phyloP scores from a whole-genome alignment of 2,113 vertebrate genomes.

The Taxidea taxus region DNA sequence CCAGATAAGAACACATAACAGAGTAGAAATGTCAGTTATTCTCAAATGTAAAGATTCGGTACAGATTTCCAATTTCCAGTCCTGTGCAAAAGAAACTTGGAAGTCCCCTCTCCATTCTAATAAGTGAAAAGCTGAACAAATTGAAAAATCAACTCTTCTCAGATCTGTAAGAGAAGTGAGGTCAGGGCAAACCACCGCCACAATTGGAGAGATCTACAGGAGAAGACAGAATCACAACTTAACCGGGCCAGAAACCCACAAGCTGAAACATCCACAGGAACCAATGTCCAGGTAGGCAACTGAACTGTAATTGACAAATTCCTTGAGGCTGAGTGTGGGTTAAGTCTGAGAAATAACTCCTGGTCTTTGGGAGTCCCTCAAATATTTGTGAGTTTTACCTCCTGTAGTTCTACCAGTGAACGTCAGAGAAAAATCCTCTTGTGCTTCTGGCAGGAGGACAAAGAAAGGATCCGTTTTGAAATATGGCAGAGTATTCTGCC shows the following conservation, averaged over 20 bases:
- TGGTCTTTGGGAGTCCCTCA: neutral
- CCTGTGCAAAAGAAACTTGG: neutral
- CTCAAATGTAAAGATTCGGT: neutral
- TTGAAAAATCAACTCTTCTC: neutral
- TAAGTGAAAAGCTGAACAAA: neutral
- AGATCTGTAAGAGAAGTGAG: neutral
- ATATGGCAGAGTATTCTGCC: neutral
- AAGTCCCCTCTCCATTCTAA: neutral
- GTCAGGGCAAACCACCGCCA: neutral
- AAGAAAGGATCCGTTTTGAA: neutral
- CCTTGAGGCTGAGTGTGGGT: neutral
- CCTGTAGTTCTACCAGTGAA: neutral
- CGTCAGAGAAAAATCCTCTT: neutral
- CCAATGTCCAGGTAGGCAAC: neutral
- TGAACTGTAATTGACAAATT: neutral
- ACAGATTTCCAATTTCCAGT: neutral
- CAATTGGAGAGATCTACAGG: neutral
- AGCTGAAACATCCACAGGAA: neutral
- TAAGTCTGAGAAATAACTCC: neutral
- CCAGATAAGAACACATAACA: neutral
- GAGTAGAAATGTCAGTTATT: neutral
- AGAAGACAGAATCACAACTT: neutral
- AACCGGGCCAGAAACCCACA: neutral
- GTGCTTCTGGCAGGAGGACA: neutral
- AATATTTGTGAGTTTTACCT: neutral